Conservation (phyloP, 1,140 invertebrate genomes). For the Yoshiicerus persimilis region DNA sequence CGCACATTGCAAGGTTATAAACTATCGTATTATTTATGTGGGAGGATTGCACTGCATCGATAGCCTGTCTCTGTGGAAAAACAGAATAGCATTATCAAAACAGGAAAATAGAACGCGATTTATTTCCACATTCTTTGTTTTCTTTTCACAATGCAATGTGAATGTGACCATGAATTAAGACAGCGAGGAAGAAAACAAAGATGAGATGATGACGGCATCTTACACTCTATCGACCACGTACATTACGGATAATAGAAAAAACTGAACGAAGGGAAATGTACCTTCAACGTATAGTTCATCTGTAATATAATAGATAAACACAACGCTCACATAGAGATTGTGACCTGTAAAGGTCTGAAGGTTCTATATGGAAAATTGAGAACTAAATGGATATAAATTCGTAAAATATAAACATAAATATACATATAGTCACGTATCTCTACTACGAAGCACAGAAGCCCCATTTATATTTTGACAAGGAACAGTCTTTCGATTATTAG, state of each 20-base stretch:
- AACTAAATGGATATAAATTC: not conserved
- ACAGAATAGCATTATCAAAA: not conserved
- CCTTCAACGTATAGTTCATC: too few species aligned
- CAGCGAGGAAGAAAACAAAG: not conserved
- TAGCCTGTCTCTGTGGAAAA: not conserved
- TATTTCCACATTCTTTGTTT: not conserved
- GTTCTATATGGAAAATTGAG: not conserved
- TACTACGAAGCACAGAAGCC: not conserved
- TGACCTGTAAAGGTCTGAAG: not conserved
- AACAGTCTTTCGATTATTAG: not conserved
- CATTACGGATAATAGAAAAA: not conserved
- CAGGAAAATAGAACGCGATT: not conserved
- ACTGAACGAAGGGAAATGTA: too few species aligned
- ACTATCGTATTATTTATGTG: not conserved
- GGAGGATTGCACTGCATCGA: not conserved
- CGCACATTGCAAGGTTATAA: not conserved
- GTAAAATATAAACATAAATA: not conserved
- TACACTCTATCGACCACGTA: not conserved
- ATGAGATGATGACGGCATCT: not conserved
- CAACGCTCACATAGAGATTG: not conserved
- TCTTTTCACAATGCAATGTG: not conserved
- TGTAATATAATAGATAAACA: not conserved
- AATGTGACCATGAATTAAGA: not conserved
- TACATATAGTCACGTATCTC: not conserved
- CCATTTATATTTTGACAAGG: not conserved